A percentile compares a stretch with the other conserved stretches of the same genome.
Evolutionary conservation across 2,888 invertebrate species (phyloP).

Genomic region (Anodontia alba): DNA sequence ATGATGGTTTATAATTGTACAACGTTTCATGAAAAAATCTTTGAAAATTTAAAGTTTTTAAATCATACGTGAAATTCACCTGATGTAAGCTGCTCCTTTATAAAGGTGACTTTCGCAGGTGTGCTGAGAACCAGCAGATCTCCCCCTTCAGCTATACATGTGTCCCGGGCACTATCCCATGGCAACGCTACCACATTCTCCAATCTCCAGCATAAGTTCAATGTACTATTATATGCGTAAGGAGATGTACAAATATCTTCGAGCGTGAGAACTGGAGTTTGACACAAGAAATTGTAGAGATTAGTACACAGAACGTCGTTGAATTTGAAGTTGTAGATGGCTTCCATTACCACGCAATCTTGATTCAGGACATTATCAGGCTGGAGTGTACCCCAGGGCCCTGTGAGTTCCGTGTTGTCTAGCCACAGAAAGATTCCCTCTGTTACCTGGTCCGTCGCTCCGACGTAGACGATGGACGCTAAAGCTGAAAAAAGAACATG

Average conservation of each 20-base stretch:
- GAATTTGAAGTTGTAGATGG: not conserved
- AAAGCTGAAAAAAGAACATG: not conserved
- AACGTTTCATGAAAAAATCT: too few species aligned
- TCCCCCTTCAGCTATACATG: not conserved
- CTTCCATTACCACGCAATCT: not conserved
- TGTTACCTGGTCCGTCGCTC: not conserved
- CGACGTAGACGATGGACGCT: not conserved
- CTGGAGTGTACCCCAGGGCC: not conserved
- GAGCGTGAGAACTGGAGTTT: not conserved
- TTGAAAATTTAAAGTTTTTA: too few species aligned
- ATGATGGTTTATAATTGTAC: too few species aligned
- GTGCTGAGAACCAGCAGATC: not conserved
- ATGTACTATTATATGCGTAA: not conserved
- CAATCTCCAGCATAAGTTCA: not conserved
- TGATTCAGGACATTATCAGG: not conserved
- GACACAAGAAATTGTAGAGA: not conserved
- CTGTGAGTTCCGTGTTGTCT: not conserved
- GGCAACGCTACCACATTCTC: not conserved
- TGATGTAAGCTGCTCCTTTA: not conserved
- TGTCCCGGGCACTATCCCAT: not conserved
- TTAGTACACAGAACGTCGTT: not conserved
- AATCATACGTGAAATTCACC: too few species aligned
- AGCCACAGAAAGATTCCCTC: not conserved
- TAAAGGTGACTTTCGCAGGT: not conserved
- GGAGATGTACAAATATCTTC: not conserved